Percentiles rank a stretch among this genome's conserved stretches.
phyloP scores from a whole-genome alignment of 2,888 invertebrate genomes.

The Hemithea aestivaria region DNA sequence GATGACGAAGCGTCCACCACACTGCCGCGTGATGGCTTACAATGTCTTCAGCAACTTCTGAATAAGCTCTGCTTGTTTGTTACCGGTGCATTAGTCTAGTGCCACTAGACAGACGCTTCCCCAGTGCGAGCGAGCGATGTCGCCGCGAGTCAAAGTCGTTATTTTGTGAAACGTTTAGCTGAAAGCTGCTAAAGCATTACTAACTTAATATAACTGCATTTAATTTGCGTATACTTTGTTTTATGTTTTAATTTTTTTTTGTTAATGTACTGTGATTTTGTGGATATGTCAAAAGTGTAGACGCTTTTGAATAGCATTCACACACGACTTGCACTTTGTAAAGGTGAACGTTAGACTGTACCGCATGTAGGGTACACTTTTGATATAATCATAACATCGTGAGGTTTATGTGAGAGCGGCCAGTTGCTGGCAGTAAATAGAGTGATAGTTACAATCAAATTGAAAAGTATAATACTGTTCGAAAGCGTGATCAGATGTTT shows the following conservation, averaged over 20 bases:
- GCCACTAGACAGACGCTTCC: not conserved
- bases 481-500: conserved; percentile 53
- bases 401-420: conserved; percentile 54
- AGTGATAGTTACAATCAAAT: conserved; percentile 77
- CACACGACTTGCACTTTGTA: conserved; percentile 40
- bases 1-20: conserved; percentile 4
- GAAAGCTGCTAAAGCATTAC: conserved; percentile 58
- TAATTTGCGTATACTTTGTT: conserved; percentile 54
- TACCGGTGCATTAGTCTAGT: too few species aligned
- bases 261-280: conserved; percentile 47
- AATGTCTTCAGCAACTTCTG: too few species aligned
- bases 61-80: too few species aligned
- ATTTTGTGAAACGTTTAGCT: conserved; percentile 47
- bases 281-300: conserved; percentile 44
- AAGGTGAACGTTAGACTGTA: conserved; percentile 35
- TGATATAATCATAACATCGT: conserved; percentile 49
- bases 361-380: conserved; percentile 31
- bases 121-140: conserved; percentile 1
- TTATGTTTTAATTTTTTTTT: conserved; percentile 55
- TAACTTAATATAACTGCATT: conserved; percentile 62
- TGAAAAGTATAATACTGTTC: conserved; percentile 60
- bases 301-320: conserved; percentile 26
- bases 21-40: too few species aligned
- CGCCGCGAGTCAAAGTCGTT: conserved; percentile 30
- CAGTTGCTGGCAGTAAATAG: conserved; percentile 76